Percentiles rank a stretch among this genome's conserved stretches.
These are phyloP conservation scores for Eupithecia subumbrata DNA, from an alignment of 2,888 invertebrate species.

Conservation along the genomic window DNA sequence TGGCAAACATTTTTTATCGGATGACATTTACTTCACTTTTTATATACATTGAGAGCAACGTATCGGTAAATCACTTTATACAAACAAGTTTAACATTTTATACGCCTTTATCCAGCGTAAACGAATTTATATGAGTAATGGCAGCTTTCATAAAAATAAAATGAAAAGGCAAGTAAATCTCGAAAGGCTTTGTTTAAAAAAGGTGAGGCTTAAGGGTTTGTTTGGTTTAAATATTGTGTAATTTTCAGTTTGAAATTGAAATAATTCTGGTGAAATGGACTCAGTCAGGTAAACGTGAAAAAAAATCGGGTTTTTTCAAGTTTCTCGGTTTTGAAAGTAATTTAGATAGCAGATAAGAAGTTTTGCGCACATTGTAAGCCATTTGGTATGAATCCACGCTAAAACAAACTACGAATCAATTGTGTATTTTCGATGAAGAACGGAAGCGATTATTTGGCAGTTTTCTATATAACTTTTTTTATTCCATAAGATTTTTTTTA, in stretches of 20 bases:
- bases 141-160: slow-evolving; percentile 1
- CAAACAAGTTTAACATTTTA: slow-evolving; percentile 1
- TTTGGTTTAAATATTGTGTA: not conserved
- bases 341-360: too few relatives aligned
- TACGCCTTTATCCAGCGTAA: not conserved
- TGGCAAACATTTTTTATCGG: not conserved
- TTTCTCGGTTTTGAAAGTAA: too few relatives aligned
- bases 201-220: not conserved
- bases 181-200: not conserved
- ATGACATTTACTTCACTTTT: not conserved
- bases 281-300: not conserved
- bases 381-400: too few relatives aligned
- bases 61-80: not conserved
- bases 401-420: too few relatives aligned
- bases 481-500: too few relatives aligned
- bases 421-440: too few relatives aligned
- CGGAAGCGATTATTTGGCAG: too few relatives aligned
- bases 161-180: not conserved
- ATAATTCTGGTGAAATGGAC: not conserved
- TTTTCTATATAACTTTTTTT: too few relatives aligned
- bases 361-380: too few relatives aligned
- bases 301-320: too few relatives aligned
- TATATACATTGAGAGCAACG: not conserved
- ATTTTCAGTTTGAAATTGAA: not conserved
- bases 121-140: not conserved